Evolutionary conservation across 2,797 vertebrate species (phyloP).

Genomic region (Falco biarmicus): DNA sequence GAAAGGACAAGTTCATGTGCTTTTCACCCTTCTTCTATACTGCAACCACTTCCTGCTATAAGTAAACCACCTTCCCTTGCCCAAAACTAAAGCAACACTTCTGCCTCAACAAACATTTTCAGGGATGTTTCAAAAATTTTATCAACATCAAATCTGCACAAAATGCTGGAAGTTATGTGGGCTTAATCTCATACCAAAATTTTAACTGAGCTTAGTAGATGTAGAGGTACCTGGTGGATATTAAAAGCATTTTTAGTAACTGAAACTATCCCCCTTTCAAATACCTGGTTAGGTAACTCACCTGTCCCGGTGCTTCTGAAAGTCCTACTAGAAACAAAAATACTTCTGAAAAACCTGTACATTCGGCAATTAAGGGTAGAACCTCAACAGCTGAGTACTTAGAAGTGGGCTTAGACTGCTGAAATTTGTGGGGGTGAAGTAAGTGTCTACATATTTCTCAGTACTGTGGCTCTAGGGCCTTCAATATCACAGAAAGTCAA

Average conservation of each 20-base stretch:
- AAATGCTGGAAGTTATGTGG: background rate
- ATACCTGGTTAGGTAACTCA: background rate
- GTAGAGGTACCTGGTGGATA: background rate
- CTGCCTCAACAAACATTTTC: background rate
- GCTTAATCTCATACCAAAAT: background rate
- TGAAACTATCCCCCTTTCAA: background rate
- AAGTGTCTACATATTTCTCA: background rate
- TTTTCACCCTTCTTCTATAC: background rate
- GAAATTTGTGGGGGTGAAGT: background rate
- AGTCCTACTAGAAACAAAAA: background rate
- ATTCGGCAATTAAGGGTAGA: background rate
- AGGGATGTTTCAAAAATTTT: background rate
- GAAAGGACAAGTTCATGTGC: background rate
- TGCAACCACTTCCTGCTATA: background rate
- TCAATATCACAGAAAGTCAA: background rate
- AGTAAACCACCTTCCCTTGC: background rate
- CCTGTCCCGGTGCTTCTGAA: background rate
- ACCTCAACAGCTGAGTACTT: background rate
- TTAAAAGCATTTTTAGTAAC: background rate
- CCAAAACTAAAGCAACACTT: background rate
- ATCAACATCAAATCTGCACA: background rate
- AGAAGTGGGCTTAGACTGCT: background rate
- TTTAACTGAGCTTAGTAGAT: background rate
- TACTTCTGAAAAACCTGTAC: background rate
- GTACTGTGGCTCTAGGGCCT: background rate